Evolutionary conservation across 2,797 vertebrate genomes (phyloP).

Genomic region (Zalophus californianus): DNA sequence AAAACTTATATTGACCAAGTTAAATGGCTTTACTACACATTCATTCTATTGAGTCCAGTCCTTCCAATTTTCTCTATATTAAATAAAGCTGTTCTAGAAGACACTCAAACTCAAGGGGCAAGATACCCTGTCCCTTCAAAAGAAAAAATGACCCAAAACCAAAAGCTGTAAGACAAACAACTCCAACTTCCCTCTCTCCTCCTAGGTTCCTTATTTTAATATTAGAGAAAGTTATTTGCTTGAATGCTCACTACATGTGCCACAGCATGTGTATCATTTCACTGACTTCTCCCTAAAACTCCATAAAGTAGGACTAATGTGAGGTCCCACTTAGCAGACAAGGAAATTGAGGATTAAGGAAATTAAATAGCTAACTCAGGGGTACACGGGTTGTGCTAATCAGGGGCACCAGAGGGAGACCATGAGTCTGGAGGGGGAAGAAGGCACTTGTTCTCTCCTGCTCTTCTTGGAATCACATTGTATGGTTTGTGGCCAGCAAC

Average conservation of each 20-base stretch:
- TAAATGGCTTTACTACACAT: not conserved
- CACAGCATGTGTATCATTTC: not conserved
- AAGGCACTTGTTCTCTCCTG: not conserved
- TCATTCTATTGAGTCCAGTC: not conserved
- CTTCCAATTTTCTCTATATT: not conserved
- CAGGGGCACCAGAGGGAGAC: not conserved
- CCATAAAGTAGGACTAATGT: not conserved
- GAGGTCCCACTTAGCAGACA: not conserved
- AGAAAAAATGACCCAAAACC: not conserved
- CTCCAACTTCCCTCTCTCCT: not conserved
- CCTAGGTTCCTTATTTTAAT: not conserved
- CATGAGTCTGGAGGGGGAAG: not conserved
- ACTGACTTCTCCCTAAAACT: not conserved
- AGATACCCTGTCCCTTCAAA: not conserved
- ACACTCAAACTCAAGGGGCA: not conserved
- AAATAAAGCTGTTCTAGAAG: not conserved
- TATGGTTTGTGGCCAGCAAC: not conserved
- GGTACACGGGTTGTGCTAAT: not conserved
- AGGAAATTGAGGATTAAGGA: not conserved
- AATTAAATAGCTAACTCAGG: not conserved
- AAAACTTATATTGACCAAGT: not conserved
- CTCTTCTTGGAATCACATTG: not conserved
- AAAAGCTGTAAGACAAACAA: not conserved
- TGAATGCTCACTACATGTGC: not conserved
- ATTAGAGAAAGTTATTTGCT: not conserved